Evolutionary conservation across 2,888 invertebrate species (phyloP), one percentile per base, ranked within the genome.

Genomic region (Drosophila melanocephala): DNA sequence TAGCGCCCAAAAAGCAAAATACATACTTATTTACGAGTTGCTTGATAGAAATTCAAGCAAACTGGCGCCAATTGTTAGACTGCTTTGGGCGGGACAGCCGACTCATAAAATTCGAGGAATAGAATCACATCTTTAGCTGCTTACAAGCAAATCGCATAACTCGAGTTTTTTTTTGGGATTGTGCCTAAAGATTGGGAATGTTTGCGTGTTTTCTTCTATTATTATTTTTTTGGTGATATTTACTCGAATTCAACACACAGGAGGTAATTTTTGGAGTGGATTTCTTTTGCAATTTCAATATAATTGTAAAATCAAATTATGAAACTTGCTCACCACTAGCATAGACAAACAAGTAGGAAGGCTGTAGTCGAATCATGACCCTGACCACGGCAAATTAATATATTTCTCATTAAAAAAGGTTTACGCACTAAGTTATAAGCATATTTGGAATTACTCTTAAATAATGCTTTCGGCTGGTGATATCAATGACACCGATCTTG

Each of bases 1-100:
- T 65, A 69, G 57, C 22, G 63, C 52, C 12, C 44, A 74, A 75
- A 77, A 53, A 51, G 33, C 59, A 59, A 75, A 71, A 64, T 63
- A 76, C 60, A 77, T 69, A 67, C 69, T 77, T 87, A 84, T 83
- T 81, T 83, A 68, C 62, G 72, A 77, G 72, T 79, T 67, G 67
- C 68, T 47, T 35, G 55, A 55, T 53, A 16, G 56, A 67, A 74
- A 81, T 51, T 71, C 58, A 53, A 64, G 59, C 73, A 77, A 80
- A 73, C 80, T 80, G 80, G 73, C 79, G 80, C 79, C 79, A 80
- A 80, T 73, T 73, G 73, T 65, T 70, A 51, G 68, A 32, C 63
- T 62, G 77, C 55, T 67, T 58, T 64, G 77, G 72, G 67, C 76
- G 72, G 68, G 72, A 56, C 47, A 61, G 59, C 26, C 63, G 72